Percentiles rank a stretch among this genome's conserved stretches.
Conservation (phyloP, 2,888 invertebrate genomes). For the Mythimna impura region DNA sequence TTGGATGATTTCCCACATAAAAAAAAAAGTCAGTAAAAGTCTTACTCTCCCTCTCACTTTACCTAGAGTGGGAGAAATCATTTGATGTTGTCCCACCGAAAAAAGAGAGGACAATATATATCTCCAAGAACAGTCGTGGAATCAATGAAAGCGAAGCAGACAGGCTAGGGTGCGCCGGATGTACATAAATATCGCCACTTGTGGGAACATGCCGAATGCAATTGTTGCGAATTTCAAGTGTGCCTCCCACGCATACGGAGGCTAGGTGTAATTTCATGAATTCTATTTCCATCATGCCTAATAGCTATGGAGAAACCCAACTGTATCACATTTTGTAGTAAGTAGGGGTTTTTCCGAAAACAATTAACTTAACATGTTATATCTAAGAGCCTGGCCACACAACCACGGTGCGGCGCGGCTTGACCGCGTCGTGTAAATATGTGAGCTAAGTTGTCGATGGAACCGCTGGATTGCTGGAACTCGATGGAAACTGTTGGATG, state of each 20-base stretch:
- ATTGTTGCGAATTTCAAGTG: constrained; percentile 39
- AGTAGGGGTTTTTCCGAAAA: constrained; percentile 33
- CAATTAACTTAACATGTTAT: constrained; percentile 15
- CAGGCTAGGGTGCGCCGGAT: constrained; percentile 11
- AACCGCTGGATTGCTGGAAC: no score
- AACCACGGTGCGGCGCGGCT: no score
- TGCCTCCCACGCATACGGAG: neutral
- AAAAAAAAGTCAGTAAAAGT: no score
- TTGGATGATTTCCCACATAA: no score
- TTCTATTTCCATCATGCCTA: constrained; percentile 14
- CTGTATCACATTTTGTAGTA: constrained; percentile 17
- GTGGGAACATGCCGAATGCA: constrained; percentile 13
- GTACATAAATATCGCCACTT: constrained; percentile 17
- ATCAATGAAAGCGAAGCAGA: neutral
- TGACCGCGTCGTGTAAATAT: no score
- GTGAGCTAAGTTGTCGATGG: no score
- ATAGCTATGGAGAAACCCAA: constrained; percentile 42
- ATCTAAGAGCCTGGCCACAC: neutral
- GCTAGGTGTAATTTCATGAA: constrained; percentile 18
- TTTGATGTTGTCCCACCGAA: no score
- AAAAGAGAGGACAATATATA: neutral
- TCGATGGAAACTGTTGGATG: no score
- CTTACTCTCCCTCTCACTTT: no score
- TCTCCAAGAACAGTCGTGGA: constrained; percentile 1
- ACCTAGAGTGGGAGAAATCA: no score